phyloP scores from a whole-genome alignment of 2,888 invertebrate genomes.

The Stomorhina lunata region DNA sequence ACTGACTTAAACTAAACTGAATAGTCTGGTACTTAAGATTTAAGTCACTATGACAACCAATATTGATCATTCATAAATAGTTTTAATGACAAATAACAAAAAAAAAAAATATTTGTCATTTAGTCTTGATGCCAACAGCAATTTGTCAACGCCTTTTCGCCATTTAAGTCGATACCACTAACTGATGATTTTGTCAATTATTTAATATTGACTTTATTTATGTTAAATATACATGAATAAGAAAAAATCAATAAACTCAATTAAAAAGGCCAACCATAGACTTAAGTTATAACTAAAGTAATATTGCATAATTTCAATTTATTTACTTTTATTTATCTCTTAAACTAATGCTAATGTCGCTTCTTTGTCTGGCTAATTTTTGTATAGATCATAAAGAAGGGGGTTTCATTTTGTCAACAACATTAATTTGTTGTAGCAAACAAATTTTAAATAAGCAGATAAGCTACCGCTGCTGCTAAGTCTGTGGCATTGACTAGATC shows the following conservation, averaged over 20 bases:
- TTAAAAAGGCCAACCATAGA: slow-evolving; percentile 63
- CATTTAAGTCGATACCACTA: neutral
- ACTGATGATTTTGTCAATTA: neutral
- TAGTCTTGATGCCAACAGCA: slow-evolving; percentile 23
- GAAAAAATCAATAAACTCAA: slow-evolving; percentile 67
- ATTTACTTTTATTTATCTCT: slow-evolving; percentile 18
- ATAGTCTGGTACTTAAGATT: slow-evolving; percentile 43
- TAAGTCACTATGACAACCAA: slow-evolving; percentile 53
- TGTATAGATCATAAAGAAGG: neutral
- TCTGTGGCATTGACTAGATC: neutral
- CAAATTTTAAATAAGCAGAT: too few relatives aligned
- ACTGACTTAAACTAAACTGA: too few relatives aligned
- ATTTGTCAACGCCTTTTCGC: neutral
- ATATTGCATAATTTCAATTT: slow-evolving; percentile 39
- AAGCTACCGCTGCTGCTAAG: neutral
- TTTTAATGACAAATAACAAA: slow-evolving; percentile 25
- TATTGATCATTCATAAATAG: slow-evolving; percentile 58
- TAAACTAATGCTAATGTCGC: slow-evolving; percentile 12
- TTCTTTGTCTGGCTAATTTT: slow-evolving; percentile 11
- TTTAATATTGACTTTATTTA: slow-evolving; percentile 29
- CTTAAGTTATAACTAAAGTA: neutral
- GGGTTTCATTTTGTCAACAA: slow-evolving; percentile 13
- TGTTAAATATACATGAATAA: slow-evolving; percentile 31
- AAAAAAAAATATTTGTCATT: slow-evolving; percentile 25
- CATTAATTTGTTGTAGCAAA: slow-evolving; percentile 4